Evolutionary conservation across 2,888 invertebrate genomes (phyloP).

Genomic region (Bursaphelenchus okinawaensis): DNA sequence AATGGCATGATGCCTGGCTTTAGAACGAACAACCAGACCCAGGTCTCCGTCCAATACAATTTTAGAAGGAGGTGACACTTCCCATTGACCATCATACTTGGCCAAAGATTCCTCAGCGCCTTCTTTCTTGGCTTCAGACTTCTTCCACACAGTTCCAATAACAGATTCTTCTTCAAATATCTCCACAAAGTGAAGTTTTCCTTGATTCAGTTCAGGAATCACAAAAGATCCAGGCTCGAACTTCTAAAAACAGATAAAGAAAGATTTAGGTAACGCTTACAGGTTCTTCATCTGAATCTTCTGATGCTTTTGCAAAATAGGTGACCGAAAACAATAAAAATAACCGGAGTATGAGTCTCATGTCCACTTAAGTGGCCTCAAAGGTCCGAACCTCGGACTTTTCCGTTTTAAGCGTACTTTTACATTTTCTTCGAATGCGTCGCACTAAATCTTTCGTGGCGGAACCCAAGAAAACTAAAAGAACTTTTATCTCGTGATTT

Average conservation of each 20-base stretch:
- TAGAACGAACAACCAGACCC: conserved; percentile 80
- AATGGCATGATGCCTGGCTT: conserved; percentile 93
- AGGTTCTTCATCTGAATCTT: no score
- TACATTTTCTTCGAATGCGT: neutral
- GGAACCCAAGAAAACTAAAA: neutral
- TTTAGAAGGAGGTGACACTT: conserved; percentile 71
- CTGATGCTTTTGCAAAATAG: no score
- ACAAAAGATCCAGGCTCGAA: conserved; percentile 19
- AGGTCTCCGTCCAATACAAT: conserved; percentile 76
- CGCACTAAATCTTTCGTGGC: neutral
- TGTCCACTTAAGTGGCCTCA: neutral
- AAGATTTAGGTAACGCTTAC: no score
- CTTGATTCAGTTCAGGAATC: conserved; percentile 28
- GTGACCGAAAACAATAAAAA: conserved; percentile 5
- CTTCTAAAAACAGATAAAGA: conserved; percentile 1
- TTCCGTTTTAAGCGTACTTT: neutral
- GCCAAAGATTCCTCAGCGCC: conserved; percentile 77
- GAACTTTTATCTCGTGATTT: no score
- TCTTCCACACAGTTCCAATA: conserved; percentile 75
- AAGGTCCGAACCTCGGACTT: neutral
- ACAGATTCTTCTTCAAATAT: conserved; percentile 59
- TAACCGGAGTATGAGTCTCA: neutral
- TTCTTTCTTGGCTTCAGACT: conserved; percentile 85
- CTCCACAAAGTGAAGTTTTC: conserved; percentile 27
- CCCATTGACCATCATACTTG: conserved; percentile 83